A percentile compares a stretch with the other conserved stretches of the same genome.
Conservation (phyloP, 2,888 invertebrate genomes). For the Latrodectus hesperus region DNA sequence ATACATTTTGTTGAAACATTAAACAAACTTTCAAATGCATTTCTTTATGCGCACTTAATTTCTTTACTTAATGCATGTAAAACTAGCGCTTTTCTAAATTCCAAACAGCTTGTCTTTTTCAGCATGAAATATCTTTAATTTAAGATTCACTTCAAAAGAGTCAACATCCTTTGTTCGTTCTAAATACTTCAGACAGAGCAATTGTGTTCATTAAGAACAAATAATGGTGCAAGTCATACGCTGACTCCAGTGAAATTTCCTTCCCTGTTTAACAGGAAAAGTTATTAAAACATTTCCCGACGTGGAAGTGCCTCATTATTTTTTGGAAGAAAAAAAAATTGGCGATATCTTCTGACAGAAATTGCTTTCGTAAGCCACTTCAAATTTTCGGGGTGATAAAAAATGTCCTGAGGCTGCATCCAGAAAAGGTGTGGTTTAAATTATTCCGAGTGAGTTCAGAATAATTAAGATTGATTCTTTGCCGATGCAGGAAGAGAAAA, state of each 20-base stretch:
- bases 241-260: constrained; percentile 34
- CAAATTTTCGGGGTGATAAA: constrained; percentile 24
- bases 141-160: no score
- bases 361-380: constrained; percentile 56
- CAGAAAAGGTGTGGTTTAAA: constrained; percentile 53
- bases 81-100: no score
- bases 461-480: constrained; percentile 64
- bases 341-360: constrained; percentile 43
- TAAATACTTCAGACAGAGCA: no score
- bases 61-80: no score
- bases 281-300: constrained; percentile 54
- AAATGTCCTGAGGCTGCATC: constrained; percentile 41
- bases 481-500: constrained; percentile 6
- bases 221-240: constrained; percentile 1
- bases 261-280: constrained; percentile 8
- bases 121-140: no score
- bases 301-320: constrained; percentile 45
- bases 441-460: constrained; percentile 51
- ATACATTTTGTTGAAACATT: no score
- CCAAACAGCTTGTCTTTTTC: no score
- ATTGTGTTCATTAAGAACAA: neutral
- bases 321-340: constrained; percentile 20
- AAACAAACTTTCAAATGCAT: no score
- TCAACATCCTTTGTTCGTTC: no score
- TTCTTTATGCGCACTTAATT: no score